Percentiles rank a stretch among this genome's conserved stretches.
Conservation (phyloP, 2,797 vertebrate species). For the Nyctibius grandis region DNA sequence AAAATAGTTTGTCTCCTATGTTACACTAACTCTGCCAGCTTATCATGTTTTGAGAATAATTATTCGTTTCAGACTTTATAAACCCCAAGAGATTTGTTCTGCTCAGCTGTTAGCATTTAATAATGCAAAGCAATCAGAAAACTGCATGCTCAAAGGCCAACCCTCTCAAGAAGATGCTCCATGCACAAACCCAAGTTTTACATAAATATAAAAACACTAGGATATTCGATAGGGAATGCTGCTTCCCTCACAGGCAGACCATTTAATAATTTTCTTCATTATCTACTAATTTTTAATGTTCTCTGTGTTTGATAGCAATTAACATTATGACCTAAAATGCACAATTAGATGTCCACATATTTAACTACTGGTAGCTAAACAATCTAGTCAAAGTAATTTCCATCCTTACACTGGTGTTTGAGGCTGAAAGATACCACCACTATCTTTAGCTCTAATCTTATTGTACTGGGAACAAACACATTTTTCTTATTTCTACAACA, state of each 20-base stretch:
- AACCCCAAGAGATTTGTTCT: neutral
- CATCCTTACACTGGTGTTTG: neutral
- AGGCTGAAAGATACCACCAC: neutral
- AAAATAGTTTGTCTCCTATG: neutral
- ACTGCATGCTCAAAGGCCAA: neutral
- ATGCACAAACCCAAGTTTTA: neutral
- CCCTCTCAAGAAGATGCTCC: neutral
- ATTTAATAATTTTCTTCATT: neutral
- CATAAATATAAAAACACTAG: neutral
- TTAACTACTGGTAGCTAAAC: neutral
- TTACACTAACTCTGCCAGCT: neutral
- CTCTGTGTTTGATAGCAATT: neutral
- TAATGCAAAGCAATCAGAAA: neutral
- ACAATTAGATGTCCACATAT: neutral
- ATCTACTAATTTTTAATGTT: neutral
- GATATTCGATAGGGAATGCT: neutral
- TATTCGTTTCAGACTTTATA: neutral
- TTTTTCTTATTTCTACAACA: neutral
- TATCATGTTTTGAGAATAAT: neutral
- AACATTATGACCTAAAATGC: neutral
- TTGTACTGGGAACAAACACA: neutral
- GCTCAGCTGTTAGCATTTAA: neutral
- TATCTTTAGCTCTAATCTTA: neutral
- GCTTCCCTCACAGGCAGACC: neutral
- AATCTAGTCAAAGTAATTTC: neutral